phyloP scores from a whole-genome alignment of 1,140 invertebrate genomes.

The Rhynchophorus ferrugineus region DNA sequence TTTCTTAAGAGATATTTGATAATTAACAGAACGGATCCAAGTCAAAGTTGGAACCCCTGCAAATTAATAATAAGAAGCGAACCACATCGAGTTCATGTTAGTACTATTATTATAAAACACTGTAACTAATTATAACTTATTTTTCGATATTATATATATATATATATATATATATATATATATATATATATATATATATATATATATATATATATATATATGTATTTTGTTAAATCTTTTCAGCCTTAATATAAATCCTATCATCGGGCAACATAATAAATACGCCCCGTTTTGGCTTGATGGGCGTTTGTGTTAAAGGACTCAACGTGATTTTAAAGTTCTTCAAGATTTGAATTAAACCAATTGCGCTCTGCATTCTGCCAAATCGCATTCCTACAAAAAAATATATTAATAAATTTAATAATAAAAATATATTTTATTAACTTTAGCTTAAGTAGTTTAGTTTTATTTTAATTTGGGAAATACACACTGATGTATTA shows the following conservation, averaged over 20 bases:
- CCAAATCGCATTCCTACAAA: constrained; percentile 38
- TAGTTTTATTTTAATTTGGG: no score
- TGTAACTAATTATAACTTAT: no score
- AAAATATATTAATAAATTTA: constrained; percentile 13
- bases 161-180: not conserved
- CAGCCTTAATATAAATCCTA: constrained; percentile 15
- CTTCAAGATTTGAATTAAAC: constrained; percentile 29
- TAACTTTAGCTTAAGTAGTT: no score
- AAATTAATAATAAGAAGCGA: no score
- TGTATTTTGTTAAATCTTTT: constrained; percentile 5
- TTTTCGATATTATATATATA: no score
- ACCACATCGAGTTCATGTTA: no score
- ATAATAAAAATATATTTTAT: no score
- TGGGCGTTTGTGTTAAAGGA: constrained; percentile 15
- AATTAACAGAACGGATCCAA: no score
- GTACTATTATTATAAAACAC: no score
- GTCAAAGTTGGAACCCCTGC: no score
- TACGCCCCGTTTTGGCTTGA: constrained; percentile 11
- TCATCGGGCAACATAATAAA: constrained; percentile 16
- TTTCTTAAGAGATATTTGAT: no score
- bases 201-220: not conserved
- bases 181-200: not conserved
- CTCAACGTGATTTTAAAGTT: constrained; percentile 28
- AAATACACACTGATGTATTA: no score
- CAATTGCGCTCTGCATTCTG: constrained; percentile 36